These are phyloP conservation scores for Stegodyphus dumicola DNA, from an alignment of 1,140 invertebrate genomes.

Conservation along the genomic window DNA sequence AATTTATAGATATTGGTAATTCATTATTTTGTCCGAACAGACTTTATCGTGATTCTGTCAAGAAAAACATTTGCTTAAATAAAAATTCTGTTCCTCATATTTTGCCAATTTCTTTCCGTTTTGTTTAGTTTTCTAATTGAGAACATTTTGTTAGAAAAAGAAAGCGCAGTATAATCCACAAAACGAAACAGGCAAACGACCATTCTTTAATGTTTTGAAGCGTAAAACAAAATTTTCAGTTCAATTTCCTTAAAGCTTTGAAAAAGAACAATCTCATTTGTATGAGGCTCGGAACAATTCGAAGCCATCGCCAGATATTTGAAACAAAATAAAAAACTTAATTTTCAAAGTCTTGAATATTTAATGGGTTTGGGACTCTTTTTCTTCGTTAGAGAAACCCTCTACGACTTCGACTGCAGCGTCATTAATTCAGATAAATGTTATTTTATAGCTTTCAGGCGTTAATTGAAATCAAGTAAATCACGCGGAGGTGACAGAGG, in stretches of 20 bases:
- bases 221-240: conserved; percentile 53
- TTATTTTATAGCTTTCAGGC: conserved; percentile 59
- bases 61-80: too few relatives aligned
- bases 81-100: too few relatives aligned
- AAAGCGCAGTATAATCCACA: too few relatives aligned
- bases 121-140: too few relatives aligned
- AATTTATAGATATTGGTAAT: too few relatives aligned
- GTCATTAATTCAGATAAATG: conserved; percentile 61
- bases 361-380: conserved; percentile 53
- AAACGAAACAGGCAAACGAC: too few relatives aligned
- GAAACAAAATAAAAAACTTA: conserved; percentile 23
- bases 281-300: conserved; percentile 44
- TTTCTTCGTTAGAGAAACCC: conserved; percentile 51
- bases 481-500: conserved; percentile 54
- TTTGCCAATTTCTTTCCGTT: too few relatives aligned
- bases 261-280: conserved; percentile 29
- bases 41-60: too few relatives aligned
- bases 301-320: conserved; percentile 23
- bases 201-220: conserved; percentile 13
- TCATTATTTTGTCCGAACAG: too few relatives aligned
- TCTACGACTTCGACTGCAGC: conserved; percentile 15
- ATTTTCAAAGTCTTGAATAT: conserved; percentile 46
- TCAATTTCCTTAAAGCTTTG: conserved; percentile 2
- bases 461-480: conserved; percentile 61
- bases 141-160: too few relatives aligned